Evolutionary conservation across 2,888 invertebrate genomes (phyloP), one percentile per base, ranked within the genome.

Genomic region (Dione vanillae): DNA sequence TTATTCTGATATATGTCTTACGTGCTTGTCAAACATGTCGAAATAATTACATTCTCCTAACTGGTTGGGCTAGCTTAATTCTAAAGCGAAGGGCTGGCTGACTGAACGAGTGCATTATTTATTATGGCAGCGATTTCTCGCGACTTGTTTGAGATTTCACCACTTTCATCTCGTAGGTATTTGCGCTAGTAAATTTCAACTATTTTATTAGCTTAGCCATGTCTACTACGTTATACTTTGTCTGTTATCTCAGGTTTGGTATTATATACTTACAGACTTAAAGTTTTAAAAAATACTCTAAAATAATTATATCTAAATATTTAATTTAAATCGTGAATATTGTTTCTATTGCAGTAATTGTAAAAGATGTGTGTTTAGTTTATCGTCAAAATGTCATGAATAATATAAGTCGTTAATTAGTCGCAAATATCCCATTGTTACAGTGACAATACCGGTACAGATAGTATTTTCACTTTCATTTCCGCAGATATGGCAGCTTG

Each of bases 51-150:
- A 52, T 47, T 45, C 72, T 78, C 78, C 75, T 79, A 89, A 90
- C 89, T 83, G 84, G 90, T 91, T 80, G 73, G 79, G 69, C 71
- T 40, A 74, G 73, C 67, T 65, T 41, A 45, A 69, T 49, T 43
- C 72, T 74, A 80, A 79, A 78, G 82, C 82, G 86, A 88, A 92
- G 92, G 92, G 90, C 90, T 86, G 78, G 80, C 78, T 78, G 83
- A 78, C 80, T 79, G 81, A 90, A 88, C 91, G 89, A 87, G 91
- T 91, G 90, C 88, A 91, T 90, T 92, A 92, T 92, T 91, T 92
- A 92, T 91, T 88, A 87, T 86, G 78, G 82, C 82, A 79, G 84
- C 87, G 91, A 92, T 91, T 92, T 92, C 92, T 92, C 87, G 87
- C 77, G 79, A 85, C 82, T 83, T 79, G 84, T 85, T 83, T 80